Evolutionary conservation across 2,797 vertebrate species (phyloP).

Genomic region (Nyctalus aviator): DNA sequence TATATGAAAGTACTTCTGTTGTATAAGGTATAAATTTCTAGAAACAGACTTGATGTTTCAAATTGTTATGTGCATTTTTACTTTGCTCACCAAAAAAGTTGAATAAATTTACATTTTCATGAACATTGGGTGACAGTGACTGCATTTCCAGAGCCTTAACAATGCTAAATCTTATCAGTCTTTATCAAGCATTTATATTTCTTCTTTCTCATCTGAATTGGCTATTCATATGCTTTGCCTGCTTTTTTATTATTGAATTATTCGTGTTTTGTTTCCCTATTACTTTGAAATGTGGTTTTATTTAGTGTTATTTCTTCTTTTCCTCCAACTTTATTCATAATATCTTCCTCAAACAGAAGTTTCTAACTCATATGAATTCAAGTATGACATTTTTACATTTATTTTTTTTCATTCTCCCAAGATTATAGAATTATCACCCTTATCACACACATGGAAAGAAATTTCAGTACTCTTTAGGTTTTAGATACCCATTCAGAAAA

Average conservation of each 20-base stretch:
- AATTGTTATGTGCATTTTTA: not conserved
- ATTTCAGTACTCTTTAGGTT: not conserved
- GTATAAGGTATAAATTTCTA: not conserved
- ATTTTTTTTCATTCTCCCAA: not conserved
- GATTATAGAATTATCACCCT: not conserved
- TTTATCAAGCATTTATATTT: not conserved
- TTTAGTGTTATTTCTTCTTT: not conserved
- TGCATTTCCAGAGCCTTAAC: not conserved
- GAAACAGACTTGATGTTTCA: not conserved
- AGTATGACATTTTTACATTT: not conserved
- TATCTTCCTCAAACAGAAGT: not conserved
- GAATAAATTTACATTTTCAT: not conserved
- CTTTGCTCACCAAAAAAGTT: not conserved
- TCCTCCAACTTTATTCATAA: constrained; percentile 32
- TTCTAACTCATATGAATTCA: not conserved
- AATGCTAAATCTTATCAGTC: not conserved
- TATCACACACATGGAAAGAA: not conserved
- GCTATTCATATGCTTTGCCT: not conserved
- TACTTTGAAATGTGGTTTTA: constrained; percentile 28
- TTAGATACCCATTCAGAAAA: constrained; percentile 23
- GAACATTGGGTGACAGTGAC: not conserved
- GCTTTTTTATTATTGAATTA: not conserved
- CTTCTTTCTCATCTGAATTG: not conserved
- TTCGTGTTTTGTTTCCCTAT: not conserved
- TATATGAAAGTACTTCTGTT: not conserved